Evolutionary conservation across 2,888 invertebrate species (phyloP).

Genomic region (Dorcus hopei): DNA sequence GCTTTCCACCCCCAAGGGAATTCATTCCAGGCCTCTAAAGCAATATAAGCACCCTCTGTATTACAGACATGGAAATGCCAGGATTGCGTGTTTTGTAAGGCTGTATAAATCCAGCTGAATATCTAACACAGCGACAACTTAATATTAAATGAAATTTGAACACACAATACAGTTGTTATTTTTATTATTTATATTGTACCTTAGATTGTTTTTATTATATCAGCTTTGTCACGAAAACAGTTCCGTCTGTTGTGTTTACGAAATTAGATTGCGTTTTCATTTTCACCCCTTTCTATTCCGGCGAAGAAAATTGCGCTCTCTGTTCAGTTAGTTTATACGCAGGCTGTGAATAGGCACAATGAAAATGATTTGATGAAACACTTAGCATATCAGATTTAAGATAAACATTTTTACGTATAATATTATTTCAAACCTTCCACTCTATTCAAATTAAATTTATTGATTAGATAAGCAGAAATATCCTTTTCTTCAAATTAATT

Average conservation of each 20-base stretch:
- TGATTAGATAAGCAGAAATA: too few species aligned
- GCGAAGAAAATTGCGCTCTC: slow-evolving; percentile 2
- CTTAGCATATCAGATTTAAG: too few species aligned
- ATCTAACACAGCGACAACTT: not conserved
- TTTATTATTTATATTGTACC: slow-evolving; percentile 12
- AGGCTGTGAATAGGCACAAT: not conserved
- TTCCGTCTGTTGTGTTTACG: slow-evolving; percentile 10
- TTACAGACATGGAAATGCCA: slow-evolving; percentile 40
- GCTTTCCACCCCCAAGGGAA: not conserved
- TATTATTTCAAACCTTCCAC: too few species aligned
- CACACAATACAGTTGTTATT: slow-evolving; percentile 1
- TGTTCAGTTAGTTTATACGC: not conserved
- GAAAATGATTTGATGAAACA: not conserved
- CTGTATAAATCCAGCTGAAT: slow-evolving; percentile 14
- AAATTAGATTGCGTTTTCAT: slow-evolving; percentile 13
- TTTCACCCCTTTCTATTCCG: slow-evolving; percentile 9
- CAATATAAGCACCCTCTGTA: slow-evolving; percentile 38
- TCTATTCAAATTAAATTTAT: too few species aligned
- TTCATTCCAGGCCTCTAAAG: slow-evolving; percentile 5
- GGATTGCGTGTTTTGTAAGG: slow-evolving; percentile 38
- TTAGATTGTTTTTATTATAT: not conserved
- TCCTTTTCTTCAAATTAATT: too few species aligned
- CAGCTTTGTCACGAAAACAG: slow-evolving; percentile 16
- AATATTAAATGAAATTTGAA: slow-evolving; percentile 3
- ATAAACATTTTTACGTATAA: too few species aligned